These are phyloP conservation scores for Hippocampus barbouri DNA, from an alignment of 2,113 vertebrate species.

Conservation along the genomic window DNA sequence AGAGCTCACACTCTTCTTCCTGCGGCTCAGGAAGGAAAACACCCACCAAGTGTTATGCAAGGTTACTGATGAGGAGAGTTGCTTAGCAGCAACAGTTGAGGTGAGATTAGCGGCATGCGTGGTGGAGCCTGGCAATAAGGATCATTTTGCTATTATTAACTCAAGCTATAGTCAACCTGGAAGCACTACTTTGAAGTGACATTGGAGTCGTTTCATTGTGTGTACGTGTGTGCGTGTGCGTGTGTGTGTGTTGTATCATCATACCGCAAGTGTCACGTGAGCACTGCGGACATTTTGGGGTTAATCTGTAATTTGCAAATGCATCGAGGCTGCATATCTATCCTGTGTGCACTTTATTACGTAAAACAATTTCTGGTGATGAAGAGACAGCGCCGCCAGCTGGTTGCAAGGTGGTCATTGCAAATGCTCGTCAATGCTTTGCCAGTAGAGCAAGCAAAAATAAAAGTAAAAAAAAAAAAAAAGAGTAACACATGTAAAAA, in stretches of 20 bases:
- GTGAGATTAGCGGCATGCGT: constrained; percentile 50
- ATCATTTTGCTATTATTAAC: constrained; percentile 23
- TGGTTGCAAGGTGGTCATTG: constrained; percentile 13
- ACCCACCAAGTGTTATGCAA: constrained; percentile 64
- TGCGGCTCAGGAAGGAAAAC: constrained; percentile 41
- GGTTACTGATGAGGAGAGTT: constrained; percentile 35
- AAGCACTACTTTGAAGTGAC: too few species aligned
- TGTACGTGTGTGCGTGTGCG: neutral
- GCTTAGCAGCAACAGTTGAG: constrained; percentile 44
- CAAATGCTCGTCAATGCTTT: neutral
- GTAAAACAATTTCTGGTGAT: constrained; percentile 11
- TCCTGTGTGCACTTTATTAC: constrained; percentile 27
- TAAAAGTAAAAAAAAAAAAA: neutral
- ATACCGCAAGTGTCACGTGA: neutral
- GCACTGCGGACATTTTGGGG: constrained; percentile 5
- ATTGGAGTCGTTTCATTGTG: neutral
- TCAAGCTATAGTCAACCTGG: constrained; percentile 11
- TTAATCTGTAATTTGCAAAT: constrained; percentile 42
- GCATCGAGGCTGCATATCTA: constrained; percentile 19
- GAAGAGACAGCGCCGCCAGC: constrained; percentile 32
- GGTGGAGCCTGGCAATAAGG: neutral
- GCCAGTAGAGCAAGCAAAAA: neutral
- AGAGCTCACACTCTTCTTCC: constrained; percentile 40
- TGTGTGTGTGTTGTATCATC: neutral
- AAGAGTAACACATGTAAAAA: too few species aligned